Base-by-base conservation (phyloP, 2,113 vertebrate species). In the Blennius ocellaris region DNA sequence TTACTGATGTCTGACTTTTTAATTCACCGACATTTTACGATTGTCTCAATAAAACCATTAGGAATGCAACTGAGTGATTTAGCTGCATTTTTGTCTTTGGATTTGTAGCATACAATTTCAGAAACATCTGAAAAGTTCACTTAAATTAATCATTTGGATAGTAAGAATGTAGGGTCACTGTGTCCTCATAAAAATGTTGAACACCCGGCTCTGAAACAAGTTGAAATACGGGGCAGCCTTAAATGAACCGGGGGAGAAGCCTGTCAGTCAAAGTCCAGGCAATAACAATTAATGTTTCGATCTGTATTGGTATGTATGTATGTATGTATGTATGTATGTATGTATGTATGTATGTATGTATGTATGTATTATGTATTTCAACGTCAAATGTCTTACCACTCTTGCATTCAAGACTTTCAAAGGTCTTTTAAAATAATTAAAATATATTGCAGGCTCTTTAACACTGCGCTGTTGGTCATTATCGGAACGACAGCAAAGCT, bases 11-110 rank as follows among this genome's bases (percentile, higher is more conserved):
- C 3, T 0, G n/a, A 30, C 53, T 16, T 57, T 37, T 11, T 71
- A n/a, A 60, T 70, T 75, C 39, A 47, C 8, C 8, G 61, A 21
- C 45, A 6, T n/a, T 16, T 75, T 67, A 66, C 10, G 50, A 66
- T 49, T 15, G 17, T 52, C 40, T 5, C 59, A 39, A 47, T 69
- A 43, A 43, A 44, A 66, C 30, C 40, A 41, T 70, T 66, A 48
- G 60, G 50, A 73, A 69, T 50, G 48, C 59, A n/a, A 74, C 9
- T 36, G 55, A 58, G 45, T 52, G 17, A 30, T 74, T 66, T 52
- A 56, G 45, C 55, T 16, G 48, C 36, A 15, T 52, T 41, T 30
- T 12, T 57, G 38, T 40, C 49, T n/a, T 54, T 15, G 21, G 16
- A 11, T 48, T 82, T 30, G 64, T 49, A 6, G 36, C 3, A 8